These are phyloP conservation scores for Lasioglossum leucozonium DNA, from an alignment of 2,888 invertebrate genomes.

Conservation along the genomic window DNA sequence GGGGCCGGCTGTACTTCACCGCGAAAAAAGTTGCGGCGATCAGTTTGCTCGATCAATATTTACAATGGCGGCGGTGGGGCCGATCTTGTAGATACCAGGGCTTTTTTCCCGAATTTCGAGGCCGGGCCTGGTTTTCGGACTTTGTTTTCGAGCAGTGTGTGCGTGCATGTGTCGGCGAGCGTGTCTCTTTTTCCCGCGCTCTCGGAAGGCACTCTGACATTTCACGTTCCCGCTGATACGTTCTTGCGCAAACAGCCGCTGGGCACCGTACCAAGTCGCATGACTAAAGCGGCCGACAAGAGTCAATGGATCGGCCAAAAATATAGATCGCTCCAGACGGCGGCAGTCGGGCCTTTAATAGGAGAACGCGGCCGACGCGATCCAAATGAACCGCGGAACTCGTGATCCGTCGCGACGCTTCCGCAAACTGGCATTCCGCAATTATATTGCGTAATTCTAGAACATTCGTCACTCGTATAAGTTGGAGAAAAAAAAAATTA, in stretches of 20 bases:
- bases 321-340: slow-evolving; percentile 52
- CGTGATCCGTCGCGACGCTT: not conserved
- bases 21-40: not conserved
- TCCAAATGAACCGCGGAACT: not conserved
- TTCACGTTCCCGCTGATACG: slow-evolving; percentile 62
- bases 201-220: slow-evolving; percentile 60
- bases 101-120: slow-evolving; percentile 25
- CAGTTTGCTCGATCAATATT: slow-evolving; percentile 27
- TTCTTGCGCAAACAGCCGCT: slow-evolving; percentile 62
- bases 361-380: slow-evolving; percentile 15
- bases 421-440: not conserved
- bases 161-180: not conserved
- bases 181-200: slow-evolving; percentile 26
- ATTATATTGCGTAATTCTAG: not conserved
- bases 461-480: not conserved
- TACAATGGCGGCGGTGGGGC: not conserved
- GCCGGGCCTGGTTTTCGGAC: not conserved
- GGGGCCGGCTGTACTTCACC: slow-evolving; percentile 1
- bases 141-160: not conserved
- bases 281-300: slow-evolving; percentile 59
- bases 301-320: slow-evolving; percentile 67
- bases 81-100: slow-evolving; percentile 5
- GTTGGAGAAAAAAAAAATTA: too few relatives aligned
- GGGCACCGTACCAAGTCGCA: slow-evolving; percentile 69
- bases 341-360: slow-evolving; percentile 31